Conservation (phyloP, 2,797 vertebrate species). For the Periophthalmus magnuspinnatus region DNA sequence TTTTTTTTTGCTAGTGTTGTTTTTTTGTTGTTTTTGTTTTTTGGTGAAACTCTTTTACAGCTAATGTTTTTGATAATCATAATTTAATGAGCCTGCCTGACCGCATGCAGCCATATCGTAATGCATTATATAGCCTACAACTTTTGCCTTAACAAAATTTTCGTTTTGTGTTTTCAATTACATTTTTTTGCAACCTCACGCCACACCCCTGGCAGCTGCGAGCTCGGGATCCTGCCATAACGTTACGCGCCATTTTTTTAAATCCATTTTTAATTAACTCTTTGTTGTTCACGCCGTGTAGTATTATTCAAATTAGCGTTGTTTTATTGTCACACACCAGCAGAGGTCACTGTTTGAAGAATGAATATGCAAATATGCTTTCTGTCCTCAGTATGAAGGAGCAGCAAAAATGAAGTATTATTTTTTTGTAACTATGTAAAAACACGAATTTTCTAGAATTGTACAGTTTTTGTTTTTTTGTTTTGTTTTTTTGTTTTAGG, state of each 20-base stretch:
- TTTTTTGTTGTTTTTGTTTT: no score
- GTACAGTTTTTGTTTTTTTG: slow-evolving; percentile 88
- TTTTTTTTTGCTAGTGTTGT: no score
- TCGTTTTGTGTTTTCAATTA: neutral
- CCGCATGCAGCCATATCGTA: neutral
- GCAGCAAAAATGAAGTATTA: slow-evolving; percentile 98
- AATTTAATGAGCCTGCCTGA: no score
- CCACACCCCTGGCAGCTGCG: slow-evolving; percentile 27
- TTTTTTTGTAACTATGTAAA: slow-evolving; percentile 99
- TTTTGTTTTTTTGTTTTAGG: slow-evolving; percentile 56
- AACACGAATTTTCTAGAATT: slow-evolving; percentile 98
- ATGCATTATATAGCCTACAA: neutral
- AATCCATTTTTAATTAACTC: slow-evolving; percentile 37
- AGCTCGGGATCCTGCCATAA: slow-evolving; percentile 33
- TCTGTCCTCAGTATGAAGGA: slow-evolving; percentile 89
- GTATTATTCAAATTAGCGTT: slow-evolving; percentile 82
- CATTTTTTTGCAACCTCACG: neutral
- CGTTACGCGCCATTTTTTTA: slow-evolving; percentile 62
- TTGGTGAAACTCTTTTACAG: no score
- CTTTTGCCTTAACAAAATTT: neutral
- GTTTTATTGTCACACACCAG: slow-evolving; percentile 92
- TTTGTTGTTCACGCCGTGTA: slow-evolving; percentile 85
- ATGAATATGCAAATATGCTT: slow-evolving; percentile 79
- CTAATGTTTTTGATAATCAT: no score
- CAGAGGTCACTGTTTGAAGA: slow-evolving; percentile 88